A percentile compares a stretch with the other conserved stretches of the same genome.
These are phyloP conservation scores for Rosalia funebris DNA, from an alignment of 2,888 invertebrate genomes.

Conservation along the genomic window DNA sequence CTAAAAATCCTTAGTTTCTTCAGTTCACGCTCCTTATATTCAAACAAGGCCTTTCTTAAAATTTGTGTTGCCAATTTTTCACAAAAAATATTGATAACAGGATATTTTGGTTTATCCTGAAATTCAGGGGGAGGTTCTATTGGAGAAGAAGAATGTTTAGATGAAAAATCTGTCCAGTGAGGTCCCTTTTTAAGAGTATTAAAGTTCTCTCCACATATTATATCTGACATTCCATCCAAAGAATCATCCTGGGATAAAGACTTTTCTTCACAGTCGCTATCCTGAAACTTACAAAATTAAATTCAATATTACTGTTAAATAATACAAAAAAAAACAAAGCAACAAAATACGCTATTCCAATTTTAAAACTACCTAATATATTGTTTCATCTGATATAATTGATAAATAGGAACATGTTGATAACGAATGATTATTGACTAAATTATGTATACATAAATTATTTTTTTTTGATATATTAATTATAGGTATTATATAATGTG, in stretches of 20 bases:
- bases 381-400: no score
- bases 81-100: conserved; percentile 63
- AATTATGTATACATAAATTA: no score
- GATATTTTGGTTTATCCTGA: conserved; percentile 71
- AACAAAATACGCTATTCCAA: no score
- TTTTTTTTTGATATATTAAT: no score
- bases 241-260: conserved; percentile 83
- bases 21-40: conserved; percentile 59
- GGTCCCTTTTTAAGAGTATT: conserved; percentile 86
- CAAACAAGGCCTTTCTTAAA: conserved; percentile 65
- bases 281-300: conserved; percentile 67
- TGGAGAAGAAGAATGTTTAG: conserved; percentile 70
- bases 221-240: conserved; percentile 78
- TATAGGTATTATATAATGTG: no score
- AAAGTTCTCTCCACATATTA: conserved; percentile 83
- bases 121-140: conserved; percentile 89
- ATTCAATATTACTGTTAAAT: no score
- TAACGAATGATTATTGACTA: no score
- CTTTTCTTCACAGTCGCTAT: conserved; percentile 84
- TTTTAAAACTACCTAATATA: no score
- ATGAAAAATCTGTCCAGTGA: conserved; percentile 65
- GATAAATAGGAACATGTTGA: no score
- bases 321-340: not conserved
- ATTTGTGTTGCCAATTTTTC: conserved; percentile 64
- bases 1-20: conserved; percentile 38